Conservation (phyloP, 2,888 invertebrate species). For the Mythimna ferrago region DNA sequence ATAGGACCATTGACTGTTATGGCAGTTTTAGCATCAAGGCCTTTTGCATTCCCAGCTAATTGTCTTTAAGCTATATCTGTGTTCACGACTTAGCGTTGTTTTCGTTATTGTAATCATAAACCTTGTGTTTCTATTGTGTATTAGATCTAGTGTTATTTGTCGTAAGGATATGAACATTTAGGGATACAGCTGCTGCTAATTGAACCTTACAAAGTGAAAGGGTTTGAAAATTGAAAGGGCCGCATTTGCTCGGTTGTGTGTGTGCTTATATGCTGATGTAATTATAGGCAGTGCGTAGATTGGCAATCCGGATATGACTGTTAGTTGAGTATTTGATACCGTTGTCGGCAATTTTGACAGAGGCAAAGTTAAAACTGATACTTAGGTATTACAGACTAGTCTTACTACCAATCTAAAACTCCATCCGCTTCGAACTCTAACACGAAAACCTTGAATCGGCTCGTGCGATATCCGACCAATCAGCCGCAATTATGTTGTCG, state of each 20-base stretch:
- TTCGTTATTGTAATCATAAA: constrained; percentile 15
- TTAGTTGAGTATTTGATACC: neutral
- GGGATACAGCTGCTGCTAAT: constrained; percentile 6
- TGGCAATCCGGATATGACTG: neutral
- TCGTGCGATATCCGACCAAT: constrained; percentile 55
- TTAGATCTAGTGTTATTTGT: constrained; percentile 26
- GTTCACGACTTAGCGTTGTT: constrained; percentile 43
- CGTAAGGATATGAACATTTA: constrained; percentile 18
- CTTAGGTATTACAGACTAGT: neutral
- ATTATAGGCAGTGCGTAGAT: constrained; percentile 8
- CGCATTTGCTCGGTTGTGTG: neutral
- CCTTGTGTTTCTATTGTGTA: constrained; percentile 26
- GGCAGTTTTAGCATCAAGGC: constrained; percentile 48
- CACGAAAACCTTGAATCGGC: constrained; percentile 38
- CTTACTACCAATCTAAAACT: constrained; percentile 10
- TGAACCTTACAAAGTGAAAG: constrained; percentile 30
- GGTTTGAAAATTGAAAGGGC: constrained; percentile 25
- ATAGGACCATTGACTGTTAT: constrained; percentile 40
- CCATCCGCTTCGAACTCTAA: constrained; percentile 1
- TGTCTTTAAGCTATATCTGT: constrained; percentile 37
- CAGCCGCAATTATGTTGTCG: constrained; percentile 59
- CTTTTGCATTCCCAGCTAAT: constrained; percentile 50
- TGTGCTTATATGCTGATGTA: constrained; percentile 10
- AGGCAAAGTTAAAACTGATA: neutral
- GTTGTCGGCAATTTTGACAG: neutral